A percentile compares a stretch with the other conserved stretches of the same genome.
Conservation (phyloP, 2,797 vertebrate genomes). For the Pseudopleuronectes americanus region DNA sequence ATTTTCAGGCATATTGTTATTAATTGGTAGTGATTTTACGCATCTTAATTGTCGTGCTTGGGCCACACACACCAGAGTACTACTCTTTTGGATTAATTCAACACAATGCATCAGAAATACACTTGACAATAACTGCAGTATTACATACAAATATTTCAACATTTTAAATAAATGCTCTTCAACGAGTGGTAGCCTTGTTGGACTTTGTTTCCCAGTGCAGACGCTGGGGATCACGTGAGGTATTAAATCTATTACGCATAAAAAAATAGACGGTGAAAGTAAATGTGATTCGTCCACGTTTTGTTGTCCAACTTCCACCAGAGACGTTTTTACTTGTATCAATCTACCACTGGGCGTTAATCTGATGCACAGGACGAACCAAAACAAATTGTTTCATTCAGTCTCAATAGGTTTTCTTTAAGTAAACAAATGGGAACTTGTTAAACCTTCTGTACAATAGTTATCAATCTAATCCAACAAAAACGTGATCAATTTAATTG, state of each 20-base stretch:
- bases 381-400: not conserved
- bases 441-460: too few relatives aligned
- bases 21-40: not conserved
- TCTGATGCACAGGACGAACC: constrained; percentile 37
- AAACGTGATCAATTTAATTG: not conserved
- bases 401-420: not conserved
- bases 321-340: constrained; percentile 28
- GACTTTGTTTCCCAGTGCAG: constrained; percentile 38
- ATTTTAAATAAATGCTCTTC: too few relatives aligned
- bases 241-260: constrained; percentile 66
- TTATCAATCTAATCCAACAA: not conserved
- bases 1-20: not conserved
- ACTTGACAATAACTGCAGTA: not conserved
- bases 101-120: not conserved
- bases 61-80: too few relatives aligned
- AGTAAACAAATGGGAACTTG: too few relatives aligned
- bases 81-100: too few relatives aligned
- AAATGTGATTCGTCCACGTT: constrained; percentile 65
- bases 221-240: constrained; percentile 56
- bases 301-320: constrained; percentile 15
- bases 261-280: constrained; percentile 53
- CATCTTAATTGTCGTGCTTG: not conserved
- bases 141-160: too few relatives aligned
- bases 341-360: constrained; percentile 40
- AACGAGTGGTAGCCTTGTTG: not conserved